phyloP scores from a whole-genome alignment of 2,797 vertebrate species.

The Xenentodon cancila region DNA sequence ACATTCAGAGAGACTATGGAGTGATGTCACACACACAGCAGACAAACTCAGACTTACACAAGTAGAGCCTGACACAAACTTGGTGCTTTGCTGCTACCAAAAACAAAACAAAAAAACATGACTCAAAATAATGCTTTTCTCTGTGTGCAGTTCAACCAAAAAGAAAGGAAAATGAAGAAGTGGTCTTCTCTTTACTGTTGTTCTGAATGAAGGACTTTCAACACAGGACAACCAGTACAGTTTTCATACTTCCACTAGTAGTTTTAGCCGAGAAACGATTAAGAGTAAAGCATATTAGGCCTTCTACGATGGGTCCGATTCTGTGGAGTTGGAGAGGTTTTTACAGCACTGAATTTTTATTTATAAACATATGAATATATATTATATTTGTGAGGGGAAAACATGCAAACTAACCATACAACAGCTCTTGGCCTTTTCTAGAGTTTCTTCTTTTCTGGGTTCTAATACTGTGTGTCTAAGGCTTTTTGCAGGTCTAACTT shows the following conservation, averaged over 20 bases:
- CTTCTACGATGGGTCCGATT: conserved; percentile 79
- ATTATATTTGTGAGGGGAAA: conserved; percentile 81
- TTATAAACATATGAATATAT: conserved; percentile 86
- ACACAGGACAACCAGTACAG: conserved; percentile 78
- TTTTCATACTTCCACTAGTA: conserved; percentile 82
- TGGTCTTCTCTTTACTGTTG: conserved; percentile 83
- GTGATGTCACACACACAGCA: conserved; percentile 60
- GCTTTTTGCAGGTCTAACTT: conserved; percentile 73
- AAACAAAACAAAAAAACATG: conserved; percentile 56
- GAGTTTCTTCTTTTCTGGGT: conserved; percentile 75
- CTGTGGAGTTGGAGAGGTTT: conserved; percentile 84
- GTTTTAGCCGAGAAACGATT: conserved; percentile 75
- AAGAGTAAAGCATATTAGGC: conserved; percentile 68
- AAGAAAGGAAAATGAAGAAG: conserved; percentile 74
- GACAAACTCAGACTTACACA: conserved; percentile 62
- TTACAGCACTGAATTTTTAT: conserved; percentile 91
- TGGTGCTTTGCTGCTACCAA: conserved; percentile 91
- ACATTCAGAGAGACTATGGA: conserved; percentile 65
- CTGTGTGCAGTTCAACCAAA: conserved; percentile 79
- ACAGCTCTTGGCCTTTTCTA: conserved; percentile 76
- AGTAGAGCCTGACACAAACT: conserved; percentile 61
- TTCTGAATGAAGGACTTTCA: conserved; percentile 86
- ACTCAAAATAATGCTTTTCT: conserved; percentile 66
- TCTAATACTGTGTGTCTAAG: conserved; percentile 80
- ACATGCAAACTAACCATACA: conserved; percentile 84